Evolutionary conservation across 2,113 vertebrate species (phyloP), one percentile per base, ranked within the genome.

Genomic region (Scopus umbretta): DNA sequence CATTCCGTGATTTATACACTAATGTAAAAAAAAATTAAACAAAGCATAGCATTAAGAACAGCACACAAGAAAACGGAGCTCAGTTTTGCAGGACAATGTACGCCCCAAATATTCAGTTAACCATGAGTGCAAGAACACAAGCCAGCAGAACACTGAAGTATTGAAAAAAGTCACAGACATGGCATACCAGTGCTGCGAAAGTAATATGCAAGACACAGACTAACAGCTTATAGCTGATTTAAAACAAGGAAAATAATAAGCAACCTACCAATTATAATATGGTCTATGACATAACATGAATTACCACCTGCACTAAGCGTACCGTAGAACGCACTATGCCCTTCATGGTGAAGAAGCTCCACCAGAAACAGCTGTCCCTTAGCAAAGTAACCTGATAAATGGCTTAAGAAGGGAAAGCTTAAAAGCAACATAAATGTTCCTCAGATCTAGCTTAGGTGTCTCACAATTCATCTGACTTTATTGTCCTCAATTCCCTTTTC

Each of bases 311-410:
- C 25, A 23, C 43, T 58, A 49, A 63, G 11, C 0, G 2, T 59
- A 40, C 19, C 2, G 2, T 27, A 81, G 86, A 79, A 47, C 1
- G 3, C 19, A 30, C 25, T 45, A 30, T 0, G 0, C 4, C 9
- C 16, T 74, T 47, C 49, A 10, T 49, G 18, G 16, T 26, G 50
- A 65, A 40, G 49, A 90, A 56, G 5, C 4, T 45, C 32, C n/a
- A 23, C 19, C 13, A 75, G 87, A 90, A 88, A 58, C 65, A 47
- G 38, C 45, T 67, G 49, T 30, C 78, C 74, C 30, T 49, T 56
- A 61, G 26, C 29, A 67, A 25, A 13, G 20, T 40, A 87, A 42
- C 13, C 13, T 36, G 52, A 94, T 43, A 53, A 68, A 89, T 50
- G 29, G 25, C 36, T 89, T 75, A 79, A 85, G 49, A 6, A 76